These are phyloP conservation scores for Trachymyrmex cornetzi DNA, from an alignment of 1,140 invertebrate species.

Conservation along the genomic window DNA sequence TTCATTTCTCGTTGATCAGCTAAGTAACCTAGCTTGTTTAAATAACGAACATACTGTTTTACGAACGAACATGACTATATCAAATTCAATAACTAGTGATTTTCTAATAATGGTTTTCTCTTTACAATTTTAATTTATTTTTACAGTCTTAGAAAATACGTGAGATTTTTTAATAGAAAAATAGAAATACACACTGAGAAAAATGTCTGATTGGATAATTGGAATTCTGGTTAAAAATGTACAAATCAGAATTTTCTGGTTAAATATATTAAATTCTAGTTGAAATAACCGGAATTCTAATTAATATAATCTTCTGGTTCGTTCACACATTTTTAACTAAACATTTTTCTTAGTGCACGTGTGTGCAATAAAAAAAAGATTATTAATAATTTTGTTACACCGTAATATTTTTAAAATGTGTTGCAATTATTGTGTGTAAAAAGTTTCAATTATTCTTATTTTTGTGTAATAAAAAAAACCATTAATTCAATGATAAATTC, in stretches of 20 bases:
- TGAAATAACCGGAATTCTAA: no score
- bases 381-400: not conserved
- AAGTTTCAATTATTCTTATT: not conserved
- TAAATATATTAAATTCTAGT: no score
- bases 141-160: not conserved
- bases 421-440: not conserved
- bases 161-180: not conserved
- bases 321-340: no score
- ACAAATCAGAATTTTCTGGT: no score
- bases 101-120: not conserved
- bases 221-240: no score
- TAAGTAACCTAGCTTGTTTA: constrained; percentile 20
- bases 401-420: not conserved
- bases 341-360: no score
- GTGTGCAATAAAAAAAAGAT: not conserved
- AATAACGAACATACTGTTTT: not conserved
- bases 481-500: not conserved
- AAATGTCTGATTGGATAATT: no score
- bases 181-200: not conserved
- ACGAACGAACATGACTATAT: not conserved
- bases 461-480: not conserved
- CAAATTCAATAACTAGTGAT: not conserved
- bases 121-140: not conserved
- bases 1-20: constrained; percentile 41
- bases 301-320: no score